Conservation (phyloP, 37 sponge, comb jelly and placozoan genomes). For the Cladorhizidae sp. region DNA sequence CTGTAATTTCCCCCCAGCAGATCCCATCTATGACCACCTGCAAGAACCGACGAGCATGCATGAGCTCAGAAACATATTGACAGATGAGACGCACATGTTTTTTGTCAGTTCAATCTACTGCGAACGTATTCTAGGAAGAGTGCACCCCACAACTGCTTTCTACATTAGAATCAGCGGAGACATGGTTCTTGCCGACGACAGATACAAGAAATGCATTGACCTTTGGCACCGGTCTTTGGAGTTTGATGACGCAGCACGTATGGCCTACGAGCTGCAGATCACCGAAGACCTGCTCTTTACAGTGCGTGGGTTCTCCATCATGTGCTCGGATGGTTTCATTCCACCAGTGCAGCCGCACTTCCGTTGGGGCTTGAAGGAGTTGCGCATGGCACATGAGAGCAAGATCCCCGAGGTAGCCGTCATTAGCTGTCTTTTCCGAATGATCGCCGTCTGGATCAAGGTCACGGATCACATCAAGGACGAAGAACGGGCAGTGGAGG, state of each 20-base stretch:
- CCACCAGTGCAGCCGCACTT: conserved; percentile 68
- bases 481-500: conserved; percentile 1
- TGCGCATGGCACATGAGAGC: conserved; percentile 66
- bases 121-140: conserved; percentile 76
- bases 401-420: conserved; percentile 71
- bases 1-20: conserved; percentile 15
- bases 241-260: conserved; percentile 78
- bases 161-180: conserved; percentile 83
- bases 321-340: conserved; percentile 45
- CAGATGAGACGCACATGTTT: conserved; percentile 44
- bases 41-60: conserved; percentile 52
- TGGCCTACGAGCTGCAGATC: conserved; percentile 88
- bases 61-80: conserved; percentile 28
- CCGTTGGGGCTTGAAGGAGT: conserved; percentile 79
- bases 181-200: conserved; percentile 55
- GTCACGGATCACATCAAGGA: conserved; percentile 32
- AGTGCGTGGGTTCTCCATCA: conserved; percentile 67
- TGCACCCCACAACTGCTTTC: conserved; percentile 86
- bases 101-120: conserved; percentile 69
- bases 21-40: conserved; percentile 54
- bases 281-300: conserved; percentile 78
- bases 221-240: conserved; percentile 81
- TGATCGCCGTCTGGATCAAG: conserved; percentile 72
- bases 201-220: conserved; percentile 64
- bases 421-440: conserved; percentile 48